Evolutionary conservation across 2,113 vertebrate genomes (phyloP).

Genomic region (Tachysurus fulvidraco): DNA sequence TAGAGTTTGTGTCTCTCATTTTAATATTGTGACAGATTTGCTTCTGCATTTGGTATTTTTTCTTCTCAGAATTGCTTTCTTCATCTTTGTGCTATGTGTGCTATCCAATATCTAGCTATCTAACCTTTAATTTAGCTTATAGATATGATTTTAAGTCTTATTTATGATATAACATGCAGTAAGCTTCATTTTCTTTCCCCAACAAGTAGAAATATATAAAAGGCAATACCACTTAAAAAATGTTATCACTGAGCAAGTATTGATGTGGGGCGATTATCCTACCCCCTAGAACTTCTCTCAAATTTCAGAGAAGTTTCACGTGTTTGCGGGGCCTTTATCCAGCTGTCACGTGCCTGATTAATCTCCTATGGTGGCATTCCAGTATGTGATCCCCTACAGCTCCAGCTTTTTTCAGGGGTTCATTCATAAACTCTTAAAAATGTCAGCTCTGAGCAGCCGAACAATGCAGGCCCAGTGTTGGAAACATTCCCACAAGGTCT

Average conservation of each 20-base stretch:
- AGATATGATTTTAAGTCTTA: too few relatives aligned
- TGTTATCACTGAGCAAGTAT: background rate
- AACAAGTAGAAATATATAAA: background rate
- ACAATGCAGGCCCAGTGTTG: slow-evolving; percentile 60
- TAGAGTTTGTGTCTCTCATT: background rate
- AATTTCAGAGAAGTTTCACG: too few relatives aligned
- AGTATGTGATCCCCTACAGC: slow-evolving; percentile 32
- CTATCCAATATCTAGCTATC: too few relatives aligned
- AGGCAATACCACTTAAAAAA: background rate
- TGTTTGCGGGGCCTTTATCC: slow-evolving; percentile 45
- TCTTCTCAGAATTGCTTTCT: too few relatives aligned
- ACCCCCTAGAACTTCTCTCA: background rate
- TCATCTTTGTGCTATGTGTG: too few relatives aligned
- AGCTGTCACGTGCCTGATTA: slow-evolving; percentile 42
- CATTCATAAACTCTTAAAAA: slow-evolving; percentile 45
- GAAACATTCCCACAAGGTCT: slow-evolving; percentile 50
- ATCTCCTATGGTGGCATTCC: slow-evolving; percentile 29
- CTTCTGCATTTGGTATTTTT: too few relatives aligned
- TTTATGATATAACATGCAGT: too few relatives aligned
- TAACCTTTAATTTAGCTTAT: too few relatives aligned
- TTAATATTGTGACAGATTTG: background rate
- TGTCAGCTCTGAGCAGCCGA: slow-evolving; percentile 15
- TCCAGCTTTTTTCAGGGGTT: slow-evolving; percentile 42
- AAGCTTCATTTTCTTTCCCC: too few relatives aligned
- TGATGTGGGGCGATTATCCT: background rate